phyloP scores from a whole-genome alignment of 2,888 invertebrate species.

The Drosophila siamana region DNA sequence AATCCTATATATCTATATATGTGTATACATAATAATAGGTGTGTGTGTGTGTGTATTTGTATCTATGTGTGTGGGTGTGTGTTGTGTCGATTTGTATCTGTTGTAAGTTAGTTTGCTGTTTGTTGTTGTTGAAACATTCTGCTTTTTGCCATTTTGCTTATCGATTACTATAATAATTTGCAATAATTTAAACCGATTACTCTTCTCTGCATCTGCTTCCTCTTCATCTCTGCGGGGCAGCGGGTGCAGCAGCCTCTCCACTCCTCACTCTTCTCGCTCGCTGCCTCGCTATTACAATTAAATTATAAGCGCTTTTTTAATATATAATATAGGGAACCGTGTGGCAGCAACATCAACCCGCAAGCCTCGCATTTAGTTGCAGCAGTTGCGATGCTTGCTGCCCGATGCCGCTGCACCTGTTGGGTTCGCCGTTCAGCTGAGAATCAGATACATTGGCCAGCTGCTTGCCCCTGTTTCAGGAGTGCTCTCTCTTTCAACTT shows the following conservation, averaged over 20 bases:
- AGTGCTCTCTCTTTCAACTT: neutral
- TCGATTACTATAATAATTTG: constrained; percentile 61
- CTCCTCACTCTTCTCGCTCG: neutral
- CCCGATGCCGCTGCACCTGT: neutral
- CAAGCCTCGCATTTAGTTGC: constrained; percentile 41
- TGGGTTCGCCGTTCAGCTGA: constrained; percentile 20
- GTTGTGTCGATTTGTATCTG: constrained; percentile 23
- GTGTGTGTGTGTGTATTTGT: constrained; percentile 32
- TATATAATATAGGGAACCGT: constrained; percentile 54
- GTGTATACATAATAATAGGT: constrained; percentile 55
- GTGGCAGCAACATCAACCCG: neutral
- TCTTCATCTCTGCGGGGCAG: constrained; percentile 10
- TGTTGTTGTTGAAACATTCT: constrained; percentile 4
- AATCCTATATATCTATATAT: constrained; percentile 48
- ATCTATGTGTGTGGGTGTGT: constrained; percentile 4
- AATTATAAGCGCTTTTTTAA: constrained; percentile 79
- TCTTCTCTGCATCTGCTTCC: constrained; percentile 37
- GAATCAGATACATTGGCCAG: constrained; percentile 19
- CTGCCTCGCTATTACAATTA: constrained; percentile 61
- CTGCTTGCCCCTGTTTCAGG: neutral
- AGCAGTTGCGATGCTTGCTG: constrained; percentile 32
- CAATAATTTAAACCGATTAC: constrained; percentile 73
- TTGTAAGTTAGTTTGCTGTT: constrained; percentile 47
- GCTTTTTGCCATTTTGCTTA: constrained; percentile 42
- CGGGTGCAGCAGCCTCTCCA: constrained; percentile 29